These are phyloP conservation scores for Sander vitreus DNA, from an alignment of 2,113 vertebrate species.

Conservation along the genomic window DNA sequence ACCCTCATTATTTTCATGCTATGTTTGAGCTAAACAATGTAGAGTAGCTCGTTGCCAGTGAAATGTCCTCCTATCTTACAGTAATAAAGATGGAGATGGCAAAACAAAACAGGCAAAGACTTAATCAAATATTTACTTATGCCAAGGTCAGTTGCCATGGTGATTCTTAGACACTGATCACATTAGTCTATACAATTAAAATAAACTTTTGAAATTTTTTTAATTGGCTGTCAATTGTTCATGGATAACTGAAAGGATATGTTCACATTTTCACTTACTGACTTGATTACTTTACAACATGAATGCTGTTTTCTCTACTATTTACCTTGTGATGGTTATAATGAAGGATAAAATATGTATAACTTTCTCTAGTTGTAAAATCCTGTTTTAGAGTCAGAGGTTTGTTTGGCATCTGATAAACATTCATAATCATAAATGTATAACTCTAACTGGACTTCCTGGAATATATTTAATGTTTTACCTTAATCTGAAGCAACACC, in stretches of 20 bases:
- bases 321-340: not conserved
- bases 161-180: not conserved
- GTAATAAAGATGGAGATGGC: slow-evolving; percentile 56
- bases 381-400: not conserved
- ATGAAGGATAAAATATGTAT: not conserved
- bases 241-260: not conserved
- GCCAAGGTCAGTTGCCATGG: slow-evolving; percentile 18
- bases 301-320: not conserved
- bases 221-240: not conserved
- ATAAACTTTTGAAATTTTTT: not conserved
- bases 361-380: not conserved
- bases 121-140: slow-evolving; percentile 30
- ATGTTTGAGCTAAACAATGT: slow-evolving; percentile 73
- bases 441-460: not conserved
- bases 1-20: slow-evolving; percentile 78
- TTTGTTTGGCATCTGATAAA: not conserved
- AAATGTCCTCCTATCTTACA: slow-evolving; percentile 41
- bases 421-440: not conserved
- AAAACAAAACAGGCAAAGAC: slow-evolving; percentile 36
- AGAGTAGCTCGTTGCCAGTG: slow-evolving; percentile 60
- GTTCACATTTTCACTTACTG: not conserved
- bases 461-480: not conserved
- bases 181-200: not conserved
- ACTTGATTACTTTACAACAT: not conserved
- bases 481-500: not conserved